Percentiles rank a stretch among this genome's conserved stretches.
These are phyloP conservation scores for Brachyalestes nurse DNA, from an alignment of 2,797 vertebrate species.

Conservation along the genomic window DNA sequence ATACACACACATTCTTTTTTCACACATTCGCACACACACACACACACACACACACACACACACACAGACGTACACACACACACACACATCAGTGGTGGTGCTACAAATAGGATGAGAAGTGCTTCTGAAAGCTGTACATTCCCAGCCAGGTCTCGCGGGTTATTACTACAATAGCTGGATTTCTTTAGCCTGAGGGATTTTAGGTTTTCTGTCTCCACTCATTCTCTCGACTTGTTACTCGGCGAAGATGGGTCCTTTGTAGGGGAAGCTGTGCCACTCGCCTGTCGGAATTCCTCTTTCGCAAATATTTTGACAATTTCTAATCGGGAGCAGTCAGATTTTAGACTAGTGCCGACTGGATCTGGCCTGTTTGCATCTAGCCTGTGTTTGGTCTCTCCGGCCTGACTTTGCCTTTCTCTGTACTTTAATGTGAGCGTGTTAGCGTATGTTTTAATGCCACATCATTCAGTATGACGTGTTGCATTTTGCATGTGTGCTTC, in stretches of 20 bases:
- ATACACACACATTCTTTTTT: conserved; percentile 64
- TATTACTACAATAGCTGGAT: conserved; percentile 88
- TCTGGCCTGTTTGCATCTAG: conserved; percentile 49
- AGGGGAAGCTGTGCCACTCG: conserved; percentile 66
- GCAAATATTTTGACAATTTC: conserved; percentile 79
- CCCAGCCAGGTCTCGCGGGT: conserved; percentile 86
- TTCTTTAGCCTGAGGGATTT: conserved; percentile 85
- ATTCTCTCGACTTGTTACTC: conserved; percentile 83
- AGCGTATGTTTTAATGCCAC: neutral
- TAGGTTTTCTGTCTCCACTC: conserved; percentile 82
- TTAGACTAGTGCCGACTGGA: conserved; percentile 45
- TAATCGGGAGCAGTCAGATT: conserved; percentile 70
- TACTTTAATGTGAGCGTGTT: neutral
- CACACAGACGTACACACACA: conserved; percentile 43
- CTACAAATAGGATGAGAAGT: conserved; percentile 88
- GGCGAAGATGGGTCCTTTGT: conserved; percentile 86
- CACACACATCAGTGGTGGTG: conserved; percentile 82
- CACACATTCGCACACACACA: conserved; percentile 19
- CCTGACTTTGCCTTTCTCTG: conserved; percentile 15
- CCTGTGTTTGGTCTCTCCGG: conserved; percentile 1
- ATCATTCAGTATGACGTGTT: neutral
- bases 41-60: conserved; percentile 22
- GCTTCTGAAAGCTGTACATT: conserved; percentile 87
- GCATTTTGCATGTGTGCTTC: conserved; percentile 1
- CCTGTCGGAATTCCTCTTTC: conserved; percentile 73